Evolutionary conservation across 2,888 invertebrate species (phyloP).

Genomic region (Pycnomerus fuliginosus): DNA sequence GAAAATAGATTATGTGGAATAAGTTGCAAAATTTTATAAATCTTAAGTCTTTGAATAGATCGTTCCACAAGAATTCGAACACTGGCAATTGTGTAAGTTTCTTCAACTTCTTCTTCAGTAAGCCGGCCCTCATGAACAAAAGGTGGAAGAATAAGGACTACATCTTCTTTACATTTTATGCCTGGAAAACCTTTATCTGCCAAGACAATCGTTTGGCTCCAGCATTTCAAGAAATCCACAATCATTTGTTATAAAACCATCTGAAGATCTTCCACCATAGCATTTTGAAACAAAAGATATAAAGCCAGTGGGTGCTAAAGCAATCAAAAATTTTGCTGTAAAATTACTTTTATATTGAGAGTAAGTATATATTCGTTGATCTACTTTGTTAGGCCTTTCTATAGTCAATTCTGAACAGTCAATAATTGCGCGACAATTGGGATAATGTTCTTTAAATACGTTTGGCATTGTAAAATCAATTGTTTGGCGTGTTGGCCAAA

Average conservation of each 20-base stretch:
- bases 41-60: slow-evolving; percentile 14
- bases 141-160: slow-evolving; percentile 4
- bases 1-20: slow-evolving; percentile 5
- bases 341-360: slow-evolving; percentile 3
- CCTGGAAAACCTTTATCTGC: slow-evolving; percentile 5
- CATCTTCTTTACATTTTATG: slow-evolving; percentile 3
- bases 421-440: slow-evolving; percentile 9
- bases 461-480: slow-evolving; percentile 6
- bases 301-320: neutral
- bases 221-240: slow-evolving; percentile 5
- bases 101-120: slow-evolving; percentile 8
- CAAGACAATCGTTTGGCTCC: slow-evolving; percentile 4
- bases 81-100: slow-evolving; percentile 11
- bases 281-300: slow-evolving; percentile 1
- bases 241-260: slow-evolving; percentile 1
- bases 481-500: slow-evolving; percentile 7
- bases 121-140: slow-evolving; percentile 3
- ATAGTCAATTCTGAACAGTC: slow-evolving; percentile 12
- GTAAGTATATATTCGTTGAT: neutral
- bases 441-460: slow-evolving; percentile 4
- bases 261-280: slow-evolving; percentile 3
- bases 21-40: slow-evolving; percentile 9
- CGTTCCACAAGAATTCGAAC: slow-evolving; percentile 18
- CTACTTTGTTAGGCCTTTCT: slow-evolving; percentile 4
- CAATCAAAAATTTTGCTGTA: neutral